Evolutionary conservation across 2,888 invertebrate species (phyloP).

Genomic region (Cynaeus angustus): DNA sequence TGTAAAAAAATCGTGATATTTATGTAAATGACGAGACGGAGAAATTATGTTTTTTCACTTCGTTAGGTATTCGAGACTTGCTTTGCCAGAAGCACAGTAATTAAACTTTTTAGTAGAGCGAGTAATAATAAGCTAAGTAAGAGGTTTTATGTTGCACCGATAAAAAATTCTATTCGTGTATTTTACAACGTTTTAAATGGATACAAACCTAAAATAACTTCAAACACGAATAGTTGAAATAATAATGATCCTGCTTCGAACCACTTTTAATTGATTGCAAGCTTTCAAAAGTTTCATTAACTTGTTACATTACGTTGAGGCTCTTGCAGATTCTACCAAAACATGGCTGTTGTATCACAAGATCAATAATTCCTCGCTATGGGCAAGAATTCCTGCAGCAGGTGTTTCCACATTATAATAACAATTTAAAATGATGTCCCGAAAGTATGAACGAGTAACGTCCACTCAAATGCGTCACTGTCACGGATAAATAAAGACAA

Average conservation of each 20-base stretch:
- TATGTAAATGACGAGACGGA: constrained; percentile 21
- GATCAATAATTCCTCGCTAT: constrained; percentile 24
- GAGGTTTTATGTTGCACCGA: background rate
- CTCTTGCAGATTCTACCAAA: background rate
- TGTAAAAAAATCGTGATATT: constrained; percentile 14
- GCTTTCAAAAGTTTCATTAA: background rate
- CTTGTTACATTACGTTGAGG: background rate
- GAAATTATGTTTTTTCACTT: constrained; percentile 17
- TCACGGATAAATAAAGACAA: background rate
- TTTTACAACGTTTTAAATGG: background rate
- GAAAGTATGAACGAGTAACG: background rate
- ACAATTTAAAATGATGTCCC: constrained; percentile 12
- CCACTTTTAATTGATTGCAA: background rate
- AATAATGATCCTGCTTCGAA: background rate
- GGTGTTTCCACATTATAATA: constrained; percentile 28
- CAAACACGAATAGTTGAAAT: background rate
- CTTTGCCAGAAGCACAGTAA: constrained; percentile 1
- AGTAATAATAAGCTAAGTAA: constrained; percentile 5
- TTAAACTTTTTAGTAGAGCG: constrained; percentile 12
- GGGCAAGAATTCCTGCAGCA: constrained; percentile 19
- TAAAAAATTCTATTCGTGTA: constrained; percentile 7
- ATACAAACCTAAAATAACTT: background rate
- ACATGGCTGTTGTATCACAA: constrained; percentile 33
- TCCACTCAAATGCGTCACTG: constrained; percentile 3
- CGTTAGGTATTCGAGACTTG: constrained; percentile 7